phyloP scores from a whole-genome alignment of 2,113 vertebrate genomes.

The Odocoileus hemionus region DNA sequence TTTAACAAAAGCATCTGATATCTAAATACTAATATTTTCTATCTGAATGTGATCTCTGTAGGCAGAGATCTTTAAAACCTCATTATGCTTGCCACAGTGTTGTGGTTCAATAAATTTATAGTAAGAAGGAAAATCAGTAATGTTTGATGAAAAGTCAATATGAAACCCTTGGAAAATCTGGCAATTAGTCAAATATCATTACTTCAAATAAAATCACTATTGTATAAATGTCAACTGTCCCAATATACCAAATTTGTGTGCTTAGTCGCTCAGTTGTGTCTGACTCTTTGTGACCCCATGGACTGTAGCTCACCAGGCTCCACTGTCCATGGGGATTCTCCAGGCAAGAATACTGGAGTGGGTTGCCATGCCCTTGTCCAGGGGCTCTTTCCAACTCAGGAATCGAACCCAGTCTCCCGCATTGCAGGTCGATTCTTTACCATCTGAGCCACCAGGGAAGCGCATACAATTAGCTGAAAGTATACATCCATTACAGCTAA shows the following conservation, averaged over 20 bases:
- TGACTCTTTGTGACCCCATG: not conserved
- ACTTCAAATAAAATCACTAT: not conserved
- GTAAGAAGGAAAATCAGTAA: not conserved
- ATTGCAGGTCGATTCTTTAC: not conserved
- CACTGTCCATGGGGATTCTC: not conserved
- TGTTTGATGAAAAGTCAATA: not conserved
- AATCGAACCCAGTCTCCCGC: not conserved
- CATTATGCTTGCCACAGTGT: not conserved
- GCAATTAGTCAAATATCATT: not conserved
- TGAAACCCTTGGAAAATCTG: not conserved
- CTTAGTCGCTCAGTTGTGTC: not conserved
- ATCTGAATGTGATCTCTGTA: not conserved
- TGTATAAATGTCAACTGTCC: not conserved
- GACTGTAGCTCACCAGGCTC: not conserved
- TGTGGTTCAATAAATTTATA: not conserved
- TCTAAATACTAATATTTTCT: slow-evolving; percentile 28
- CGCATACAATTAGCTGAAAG: not conserved
- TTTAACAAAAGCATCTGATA: slow-evolving; percentile 14
- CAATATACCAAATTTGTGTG: not conserved
- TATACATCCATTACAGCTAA: not conserved
- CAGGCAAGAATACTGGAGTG: not conserved
- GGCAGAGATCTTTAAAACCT: not conserved
- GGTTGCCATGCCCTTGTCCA: not conserved
- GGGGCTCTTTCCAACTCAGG: not conserved
- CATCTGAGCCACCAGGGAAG: not conserved